These are phyloP conservation scores for Leptobrachium ailaonicum DNA, from an alignment of 2,113 vertebrate genomes.

Conservation along the genomic window DNA sequence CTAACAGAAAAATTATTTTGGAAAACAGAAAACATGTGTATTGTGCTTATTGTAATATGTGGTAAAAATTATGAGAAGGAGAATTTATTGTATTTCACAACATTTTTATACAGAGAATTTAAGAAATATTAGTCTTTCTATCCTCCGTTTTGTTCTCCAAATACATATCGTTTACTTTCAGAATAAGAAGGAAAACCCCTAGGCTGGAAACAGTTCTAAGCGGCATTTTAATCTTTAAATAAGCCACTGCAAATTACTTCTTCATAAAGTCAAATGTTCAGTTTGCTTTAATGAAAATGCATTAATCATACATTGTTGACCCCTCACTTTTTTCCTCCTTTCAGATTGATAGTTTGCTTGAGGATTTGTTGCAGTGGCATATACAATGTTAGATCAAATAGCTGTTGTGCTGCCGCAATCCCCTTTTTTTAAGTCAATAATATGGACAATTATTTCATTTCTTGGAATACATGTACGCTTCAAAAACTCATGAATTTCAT, in stretches of 20 bases:
- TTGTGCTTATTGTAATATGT: too few species aligned
- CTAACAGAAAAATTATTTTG: too few species aligned
- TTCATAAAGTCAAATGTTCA: constrained; percentile 39
- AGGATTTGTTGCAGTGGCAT: constrained; percentile 4
- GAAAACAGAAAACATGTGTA: too few species aligned
- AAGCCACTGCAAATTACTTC: constrained; percentile 27
- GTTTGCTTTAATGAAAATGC: constrained; percentile 35
- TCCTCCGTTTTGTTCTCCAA: too few species aligned
- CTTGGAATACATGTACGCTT: constrained; percentile 29
- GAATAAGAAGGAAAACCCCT: neutral
- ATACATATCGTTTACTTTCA: too few species aligned
- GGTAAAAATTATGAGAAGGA: too few species aligned
- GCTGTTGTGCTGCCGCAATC: neutral
- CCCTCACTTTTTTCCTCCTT: constrained; percentile 22
- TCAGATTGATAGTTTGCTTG: constrained; percentile 37
- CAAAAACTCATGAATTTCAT: constrained; percentile 40
- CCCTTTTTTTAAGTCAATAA: neutral
- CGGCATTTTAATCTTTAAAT: constrained; percentile 33
- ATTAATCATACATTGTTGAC: constrained; percentile 36
- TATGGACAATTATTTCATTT: neutral
- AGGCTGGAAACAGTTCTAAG: neutral
- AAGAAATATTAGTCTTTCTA: too few species aligned
- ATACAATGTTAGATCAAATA: neutral
- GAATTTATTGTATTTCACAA: neutral
- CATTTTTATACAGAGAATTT: too few species aligned